Evolutionary conservation across 2,888 invertebrate species (phyloP), one percentile per base, ranked within the genome.

Genomic region (Agriopis marginaria): DNA sequence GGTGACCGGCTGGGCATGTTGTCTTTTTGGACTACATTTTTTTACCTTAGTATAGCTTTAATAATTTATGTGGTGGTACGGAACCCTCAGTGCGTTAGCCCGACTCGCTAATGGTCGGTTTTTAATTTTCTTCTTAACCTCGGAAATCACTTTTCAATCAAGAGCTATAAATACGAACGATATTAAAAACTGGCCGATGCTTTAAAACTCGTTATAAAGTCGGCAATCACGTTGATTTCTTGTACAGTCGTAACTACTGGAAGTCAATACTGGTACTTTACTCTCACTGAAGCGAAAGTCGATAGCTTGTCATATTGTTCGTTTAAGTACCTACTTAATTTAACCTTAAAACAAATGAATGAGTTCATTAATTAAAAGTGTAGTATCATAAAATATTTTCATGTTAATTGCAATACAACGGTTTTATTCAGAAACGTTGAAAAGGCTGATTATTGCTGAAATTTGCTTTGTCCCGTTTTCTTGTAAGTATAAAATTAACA

Each of bases 211-310:
- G 68, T 75, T 71, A 66, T 79, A 81, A 77, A 78, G 79, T 78
- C 71, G 71, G 77, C 79, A 76, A 77, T 77, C 79, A 79, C 66
- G 67, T 51, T 75, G 80, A 78, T 84, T 82, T 80, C 83, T 80
- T 79, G 80, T 79, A 79, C 76, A 61, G 50, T 45, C 47, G 54
- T 68, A 72, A 61, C 63, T 70, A 53, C 32, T 32, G 58, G 75
- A 73, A 74, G 79, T 73, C 77, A 76, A 79, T 80, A 84, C 82
- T 82, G 81, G 86, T 50, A 50, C 7, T 87, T 90, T 89, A 86
- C 84, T 88, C 90, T 89, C 87, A 82, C 86, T 83, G 76, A 62
- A 88, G 88, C 87, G 92, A 92, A 92, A 92, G 92, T 90, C 80
- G 81, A 66, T 66, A 71, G 65, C 51, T 62, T 54, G 65, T 68